phyloP scores from a whole-genome alignment of 2,888 invertebrate genomes.

The Stenoptilia bipunctidactyla region DNA sequence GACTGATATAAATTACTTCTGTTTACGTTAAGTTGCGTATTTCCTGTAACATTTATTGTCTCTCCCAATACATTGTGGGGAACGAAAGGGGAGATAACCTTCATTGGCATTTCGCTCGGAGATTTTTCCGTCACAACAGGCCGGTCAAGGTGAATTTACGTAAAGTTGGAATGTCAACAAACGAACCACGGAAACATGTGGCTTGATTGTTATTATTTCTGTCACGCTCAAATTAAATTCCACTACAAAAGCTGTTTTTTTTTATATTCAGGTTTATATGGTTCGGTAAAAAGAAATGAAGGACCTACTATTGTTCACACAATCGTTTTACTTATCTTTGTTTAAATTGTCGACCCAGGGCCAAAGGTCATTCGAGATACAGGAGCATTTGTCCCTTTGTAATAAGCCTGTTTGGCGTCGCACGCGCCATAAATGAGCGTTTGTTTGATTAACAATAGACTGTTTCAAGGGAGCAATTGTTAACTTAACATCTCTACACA shows the following conservation, averaged over 20 bases:
- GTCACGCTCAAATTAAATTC: conserved; percentile 19
- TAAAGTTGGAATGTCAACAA: conserved; percentile 40
- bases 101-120: conserved; percentile 33
- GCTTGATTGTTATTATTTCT: too few relatives aligned
- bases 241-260: too few relatives aligned
- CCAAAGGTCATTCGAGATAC: conserved; percentile 18
- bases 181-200: conserved; percentile 27
- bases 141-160: conserved; percentile 51
- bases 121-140: conserved; percentile 31
- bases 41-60: background rate
- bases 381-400: conserved; percentile 7
- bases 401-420: conserved; percentile 39
- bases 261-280: too few relatives aligned
- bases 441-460: conserved; percentile 57
- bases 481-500: conserved; percentile 50
- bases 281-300: too few relatives aligned
- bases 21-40: too few relatives aligned
- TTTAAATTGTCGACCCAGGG: conserved; percentile 17
- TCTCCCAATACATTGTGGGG: conserved; percentile 15
- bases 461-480: conserved; percentile 50
- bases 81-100: conserved; percentile 21
- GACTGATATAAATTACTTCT: too few relatives aligned
- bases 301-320: too few relatives aligned
- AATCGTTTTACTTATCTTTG: too few relatives aligned
- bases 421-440: conserved; percentile 57